phyloP scores from a whole-genome alignment of 2,797 vertebrate species.

The Apodemus agrarius region DNA sequence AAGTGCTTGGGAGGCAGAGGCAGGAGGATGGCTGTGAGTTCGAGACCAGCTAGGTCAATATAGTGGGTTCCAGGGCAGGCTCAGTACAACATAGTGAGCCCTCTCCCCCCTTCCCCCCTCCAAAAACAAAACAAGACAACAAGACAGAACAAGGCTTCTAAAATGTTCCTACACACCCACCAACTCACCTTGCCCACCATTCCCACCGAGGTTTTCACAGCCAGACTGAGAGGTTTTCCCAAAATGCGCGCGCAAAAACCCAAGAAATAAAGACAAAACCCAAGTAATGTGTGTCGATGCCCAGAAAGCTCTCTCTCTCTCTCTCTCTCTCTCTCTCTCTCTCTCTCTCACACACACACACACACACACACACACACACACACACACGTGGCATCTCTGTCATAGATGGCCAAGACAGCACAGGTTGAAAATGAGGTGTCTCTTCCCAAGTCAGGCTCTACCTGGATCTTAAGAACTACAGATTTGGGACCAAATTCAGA shows the following conservation, averaged over 20 bases:
- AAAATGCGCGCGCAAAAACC: slow-evolving; percentile 10
- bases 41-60: not conserved
- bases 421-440: not conserved
- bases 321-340: too few relatives aligned
- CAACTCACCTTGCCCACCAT: not conserved
- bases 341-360: too few relatives aligned
- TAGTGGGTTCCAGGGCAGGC: not conserved
- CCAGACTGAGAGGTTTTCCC: not conserved
- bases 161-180: not conserved
- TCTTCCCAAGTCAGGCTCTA: not conserved
- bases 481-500: not conserved
- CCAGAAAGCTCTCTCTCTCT: not conserved
- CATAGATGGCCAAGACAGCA: not conserved
- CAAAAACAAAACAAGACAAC: too few relatives aligned
- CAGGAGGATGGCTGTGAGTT: not conserved
- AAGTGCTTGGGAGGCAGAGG: not conserved
- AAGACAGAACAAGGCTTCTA: not conserved
- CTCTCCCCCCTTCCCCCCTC: not conserved
- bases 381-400: not conserved
- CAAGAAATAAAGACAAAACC: not conserved
- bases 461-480: not conserved
- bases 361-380: too few relatives aligned
- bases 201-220: slow-evolving; percentile 13
- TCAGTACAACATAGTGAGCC: not conserved
- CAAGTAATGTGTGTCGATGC: not conserved